phyloP scores from a whole-genome alignment of 1,140 invertebrate species.

The Adelges cooleyi region DNA sequence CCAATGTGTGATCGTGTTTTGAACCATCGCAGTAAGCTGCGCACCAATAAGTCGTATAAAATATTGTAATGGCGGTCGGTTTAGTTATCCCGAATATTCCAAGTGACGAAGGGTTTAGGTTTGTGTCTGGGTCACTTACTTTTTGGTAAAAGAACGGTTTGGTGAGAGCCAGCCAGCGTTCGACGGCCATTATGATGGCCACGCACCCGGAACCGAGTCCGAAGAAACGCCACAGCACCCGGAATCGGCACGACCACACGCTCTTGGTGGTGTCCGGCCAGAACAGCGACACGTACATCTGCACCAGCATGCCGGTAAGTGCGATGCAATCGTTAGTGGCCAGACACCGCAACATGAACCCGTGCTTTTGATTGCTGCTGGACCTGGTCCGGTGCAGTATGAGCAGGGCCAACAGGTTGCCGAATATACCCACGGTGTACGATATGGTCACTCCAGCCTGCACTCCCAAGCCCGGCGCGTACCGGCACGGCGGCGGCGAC shows the following conservation, averaged over 20 bases:
- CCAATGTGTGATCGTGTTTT: too few species aligned
- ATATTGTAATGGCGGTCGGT: too few species aligned
- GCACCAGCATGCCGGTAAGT: conserved; percentile 41
- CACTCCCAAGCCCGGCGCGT: conserved; percentile 35
- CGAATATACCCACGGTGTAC: conserved; percentile 47
- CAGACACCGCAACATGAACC: conserved; percentile 64
- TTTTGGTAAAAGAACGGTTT: conserved; percentile 80
- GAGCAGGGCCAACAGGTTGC: conserved; percentile 48
- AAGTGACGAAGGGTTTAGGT: too few species aligned
- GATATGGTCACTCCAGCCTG: conserved; percentile 44
- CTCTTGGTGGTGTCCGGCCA: conserved; percentile 37
- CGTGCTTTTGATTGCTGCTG: conserved; percentile 61
- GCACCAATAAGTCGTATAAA: too few species aligned
- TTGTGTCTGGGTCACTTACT: too few species aligned
- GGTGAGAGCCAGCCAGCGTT: conserved; percentile 71
- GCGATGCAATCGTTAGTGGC: conserved; percentile 68
- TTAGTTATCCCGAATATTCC: too few species aligned
- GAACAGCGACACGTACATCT: conserved; percentile 48
- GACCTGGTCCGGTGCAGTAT: conserved; percentile 42
- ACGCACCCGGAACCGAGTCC: conserved; percentile 76
- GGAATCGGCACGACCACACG: conserved; percentile 48
- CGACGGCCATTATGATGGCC: conserved; percentile 72
- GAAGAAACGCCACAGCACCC: conserved; percentile 65
- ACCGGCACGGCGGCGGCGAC: conserved; percentile 33
- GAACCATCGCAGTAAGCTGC: too few species aligned